These are phyloP conservation scores for Apistogramma diplotaenia DNA, from an alignment of 2,113 vertebrate species.

Conservation along the genomic window DNA sequence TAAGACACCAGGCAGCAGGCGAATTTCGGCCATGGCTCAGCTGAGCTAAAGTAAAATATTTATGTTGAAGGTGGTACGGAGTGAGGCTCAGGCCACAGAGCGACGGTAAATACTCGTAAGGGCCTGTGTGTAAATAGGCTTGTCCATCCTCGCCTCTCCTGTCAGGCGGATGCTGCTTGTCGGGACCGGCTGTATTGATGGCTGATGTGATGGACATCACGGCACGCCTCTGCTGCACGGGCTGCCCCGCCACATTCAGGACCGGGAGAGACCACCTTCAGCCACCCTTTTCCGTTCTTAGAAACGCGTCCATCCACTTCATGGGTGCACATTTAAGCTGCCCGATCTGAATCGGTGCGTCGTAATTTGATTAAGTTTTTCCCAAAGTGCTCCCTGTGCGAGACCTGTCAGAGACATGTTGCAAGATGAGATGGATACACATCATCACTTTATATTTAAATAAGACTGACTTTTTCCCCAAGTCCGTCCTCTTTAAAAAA, in stretches of 20 bases:
- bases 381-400: neutral
- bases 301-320: neutral
- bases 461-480: neutral
- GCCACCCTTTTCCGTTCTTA: neutral
- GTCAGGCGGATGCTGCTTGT: slow-evolving; percentile 48
- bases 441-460: neutral
- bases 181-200: neutral
- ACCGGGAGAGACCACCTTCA: neutral
- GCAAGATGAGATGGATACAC: neutral
- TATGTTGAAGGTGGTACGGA: slow-evolving; percentile 5
- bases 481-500: neutral
- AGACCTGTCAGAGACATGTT: neutral
- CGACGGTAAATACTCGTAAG: neutral
- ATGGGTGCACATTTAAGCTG: neutral
- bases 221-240: slow-evolving; percentile 39
- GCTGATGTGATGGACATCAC: slow-evolving; percentile 48
- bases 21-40: neutral
- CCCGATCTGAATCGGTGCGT: neutral
- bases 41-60: slow-evolving; percentile 49
- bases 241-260: neutral
- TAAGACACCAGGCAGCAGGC: neutral
- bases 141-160: slow-evolving; percentile 13
- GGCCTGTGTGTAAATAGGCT: slow-evolving; percentile 27
- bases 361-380: neutral
- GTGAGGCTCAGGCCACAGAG: neutral